phyloP scores from a whole-genome alignment of 1,140 invertebrate species.

The Drosophila arawakana region DNA sequence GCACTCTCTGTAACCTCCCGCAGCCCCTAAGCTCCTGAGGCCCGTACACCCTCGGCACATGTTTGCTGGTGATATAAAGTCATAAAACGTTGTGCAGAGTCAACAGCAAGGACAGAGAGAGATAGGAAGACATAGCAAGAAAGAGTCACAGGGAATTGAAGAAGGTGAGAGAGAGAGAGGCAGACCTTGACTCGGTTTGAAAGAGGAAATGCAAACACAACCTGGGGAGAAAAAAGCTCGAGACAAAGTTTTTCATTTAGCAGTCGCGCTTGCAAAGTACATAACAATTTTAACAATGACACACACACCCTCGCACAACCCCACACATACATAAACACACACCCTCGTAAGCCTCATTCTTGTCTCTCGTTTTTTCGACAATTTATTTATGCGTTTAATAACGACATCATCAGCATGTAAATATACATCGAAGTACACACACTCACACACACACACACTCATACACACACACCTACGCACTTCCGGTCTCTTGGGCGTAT shows the following conservation, averaged over 20 bases:
- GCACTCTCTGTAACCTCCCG: not conserved
- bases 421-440: constrained; percentile 10
- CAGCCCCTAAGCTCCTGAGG: no score
- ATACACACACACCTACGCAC: constrained; percentile 24
- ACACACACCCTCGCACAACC: constrained; percentile 4
- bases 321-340: not conserved
- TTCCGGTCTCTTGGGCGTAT: constrained; percentile 18
- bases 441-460: constrained; percentile 37
- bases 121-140: constrained; percentile 29
- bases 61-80: constrained; percentile 63
- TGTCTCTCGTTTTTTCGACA: constrained; percentile 58
- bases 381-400: constrained; percentile 83
- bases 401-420: constrained; percentile 81
- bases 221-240: constrained; percentile 22
- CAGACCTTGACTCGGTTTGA: not conserved
- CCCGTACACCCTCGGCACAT: constrained; percentile 1
- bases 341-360: not conserved
- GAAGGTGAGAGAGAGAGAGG: constrained; percentile 1
- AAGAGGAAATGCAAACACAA: constrained; percentile 54
- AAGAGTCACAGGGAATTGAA: not conserved
- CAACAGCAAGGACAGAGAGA: constrained; percentile 43
- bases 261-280: constrained; percentile 38
- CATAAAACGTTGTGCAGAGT: constrained; percentile 70
- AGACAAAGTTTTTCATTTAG: constrained; percentile 47
- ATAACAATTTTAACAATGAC: constrained; percentile 35